Base-by-base conservation (phyloP, 2,888 invertebrate species). In the Drosophila pegasa region DNA sequence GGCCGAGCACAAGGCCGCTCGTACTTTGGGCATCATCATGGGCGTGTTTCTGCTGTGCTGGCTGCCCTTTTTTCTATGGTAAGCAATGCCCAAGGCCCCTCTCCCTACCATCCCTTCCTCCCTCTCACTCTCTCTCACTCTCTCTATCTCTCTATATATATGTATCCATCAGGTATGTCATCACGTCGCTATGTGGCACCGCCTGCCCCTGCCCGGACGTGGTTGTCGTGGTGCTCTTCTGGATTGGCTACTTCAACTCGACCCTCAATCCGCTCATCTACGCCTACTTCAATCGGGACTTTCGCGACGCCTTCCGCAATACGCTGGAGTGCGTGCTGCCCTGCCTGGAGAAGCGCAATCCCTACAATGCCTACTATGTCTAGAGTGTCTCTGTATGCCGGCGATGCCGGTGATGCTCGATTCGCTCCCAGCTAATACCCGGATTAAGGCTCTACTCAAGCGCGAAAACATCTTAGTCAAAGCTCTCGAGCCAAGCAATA, bases 191-290 rank as follows among this genome's bases (percentile, higher is more conserved):
- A 0, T 97, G 98, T 91, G 97, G 97, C 2, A 94, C 95, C 55
- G 94, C 98, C 12, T 98, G 98, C 91, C 94, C 94, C 47, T 96
- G 96, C 84, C 98, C 99, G 1, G 95, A 96, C 76, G 94, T 97
- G 66, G 95, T 99, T 55, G 97, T 98, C 58, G 96, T 96, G 71
- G 94, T 98, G 59, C 95, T 99, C 85, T 99, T 99, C 93, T 99
- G 98, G 99, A 97, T 99, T 86, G 99, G 99, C 67, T 99, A 99
- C 93, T 97, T 97, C 93, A 98, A 98, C 93, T 98, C 98, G 14
- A 97, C 97, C 55, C 94, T 98, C 63, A 99, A 99, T 93, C 98
- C 98, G 1, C 93, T 98, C 77, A 98, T 99, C 88, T 98, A 98
- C 93, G 98, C 98, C 74, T 98, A 98, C 93, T 98, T 98, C 93